Evolutionary conservation across 2,797 vertebrate genomes (phyloP).

Genomic region (Eleutherodactylus coqui): DNA sequence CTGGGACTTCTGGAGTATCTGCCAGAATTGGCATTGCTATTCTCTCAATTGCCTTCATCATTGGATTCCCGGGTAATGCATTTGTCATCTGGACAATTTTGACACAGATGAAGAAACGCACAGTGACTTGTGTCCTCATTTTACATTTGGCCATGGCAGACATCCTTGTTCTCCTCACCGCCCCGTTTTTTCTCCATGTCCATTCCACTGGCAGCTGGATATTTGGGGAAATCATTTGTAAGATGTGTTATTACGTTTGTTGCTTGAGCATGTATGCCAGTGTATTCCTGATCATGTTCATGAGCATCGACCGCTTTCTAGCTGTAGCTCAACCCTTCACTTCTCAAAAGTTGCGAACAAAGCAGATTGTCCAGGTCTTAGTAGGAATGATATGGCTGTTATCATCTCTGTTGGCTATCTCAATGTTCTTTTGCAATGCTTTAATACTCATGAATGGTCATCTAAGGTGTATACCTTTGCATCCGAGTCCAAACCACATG

Average conservation of each 20-base stretch:
- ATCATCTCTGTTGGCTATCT: constrained; percentile 78
- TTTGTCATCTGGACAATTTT: constrained; percentile 81
- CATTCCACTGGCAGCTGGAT: constrained; percentile 74
- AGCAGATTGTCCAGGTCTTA: constrained; percentile 67
- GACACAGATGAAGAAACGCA: constrained; percentile 79
- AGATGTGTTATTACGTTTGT: constrained; percentile 80
- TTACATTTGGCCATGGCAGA: constrained; percentile 84
- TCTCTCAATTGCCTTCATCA: constrained; percentile 76
- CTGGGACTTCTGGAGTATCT: constrained; percentile 27
- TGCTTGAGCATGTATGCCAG: constrained; percentile 88
- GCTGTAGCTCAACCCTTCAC: constrained; percentile 80
- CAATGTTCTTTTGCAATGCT: constrained; percentile 81
- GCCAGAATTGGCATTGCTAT: constrained; percentile 72
- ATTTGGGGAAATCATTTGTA: constrained; percentile 76
- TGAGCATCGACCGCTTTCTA: constrained; percentile 89
- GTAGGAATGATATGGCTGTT: constrained; percentile 79
- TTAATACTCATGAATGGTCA: accelerated
- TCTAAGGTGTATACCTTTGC: constrained; percentile 61
- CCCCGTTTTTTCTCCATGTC: constrained; percentile 81
- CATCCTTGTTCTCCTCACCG: constrained; percentile 79
- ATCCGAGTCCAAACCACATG: constrained; percentile 68
- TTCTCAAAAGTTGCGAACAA: constrained; percentile 84
- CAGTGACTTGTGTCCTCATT: constrained; percentile 84
- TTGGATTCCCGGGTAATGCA: constrained; percentile 86
- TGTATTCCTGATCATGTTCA: constrained; percentile 84